Evolutionary conservation across 2,888 invertebrate genomes (phyloP), one percentile per base, ranked within the genome.

Genomic region (Siphonodentalium dalli): DNA sequence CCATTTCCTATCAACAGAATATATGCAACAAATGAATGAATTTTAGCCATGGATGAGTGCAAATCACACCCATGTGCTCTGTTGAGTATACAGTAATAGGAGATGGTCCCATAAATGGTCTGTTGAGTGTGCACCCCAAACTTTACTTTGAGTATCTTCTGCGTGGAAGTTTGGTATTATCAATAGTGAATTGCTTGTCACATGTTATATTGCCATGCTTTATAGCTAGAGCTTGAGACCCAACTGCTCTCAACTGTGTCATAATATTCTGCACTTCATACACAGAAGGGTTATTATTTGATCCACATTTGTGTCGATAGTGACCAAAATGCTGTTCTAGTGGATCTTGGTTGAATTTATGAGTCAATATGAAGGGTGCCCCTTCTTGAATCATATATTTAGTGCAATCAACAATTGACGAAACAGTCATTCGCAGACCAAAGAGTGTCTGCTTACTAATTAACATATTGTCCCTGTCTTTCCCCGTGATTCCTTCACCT

Each of bases 251-350:
- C 2, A 62, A 11, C 18, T 47, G 27, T 7, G 46, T 44, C 52
- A 59, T 45, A 1, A 42, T 33, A 27, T 51, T 41, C 26, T 38
- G 18, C 1, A 54, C 47, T 18, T 54, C 29, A 18, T 54, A 23
- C 11, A 61, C 29, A 3, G 49, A 54, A 15, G 57, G 57, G 39
- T 58, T 61, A 0, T 27, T 43, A 11, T 46, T 51, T 24, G 24
- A 26, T 1, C 56, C 56, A 4, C 29, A 20, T 5, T 33, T 44
- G 2, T 37, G 18, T 11, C 58, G 7, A 8, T 45, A 42, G 11
- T 45, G 49, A 7, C 57, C 54, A 42, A 62, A 62, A 18, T 57
- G 53, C 31, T 57, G 56, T 27, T 59, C 57, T 1, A 57, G 15
- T 3, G 59, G 43, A 15, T 59, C 62, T 26, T 57, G 52, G 18